Evolutionary conservation across 1,140 invertebrate genomes (phyloP).

Genomic region (Thaumatotibia leucotreta): DNA sequence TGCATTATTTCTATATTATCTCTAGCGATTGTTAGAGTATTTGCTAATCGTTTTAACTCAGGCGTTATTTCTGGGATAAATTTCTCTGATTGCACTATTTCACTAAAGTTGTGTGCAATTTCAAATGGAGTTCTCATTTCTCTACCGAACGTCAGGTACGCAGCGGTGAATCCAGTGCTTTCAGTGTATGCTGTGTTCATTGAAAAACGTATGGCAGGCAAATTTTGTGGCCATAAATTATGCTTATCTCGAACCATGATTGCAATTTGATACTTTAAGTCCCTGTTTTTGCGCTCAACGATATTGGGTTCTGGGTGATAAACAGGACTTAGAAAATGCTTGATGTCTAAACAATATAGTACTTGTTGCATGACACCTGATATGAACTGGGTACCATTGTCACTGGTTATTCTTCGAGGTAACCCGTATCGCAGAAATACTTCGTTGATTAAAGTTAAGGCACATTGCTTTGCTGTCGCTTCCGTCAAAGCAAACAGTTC

Average conservation of each 20-base stretch:
- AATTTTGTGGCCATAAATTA: slow-evolving; percentile 38
- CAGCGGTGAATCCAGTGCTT: slow-evolving; percentile 48
- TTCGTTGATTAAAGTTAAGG: slow-evolving; percentile 29
- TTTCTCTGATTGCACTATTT: slow-evolving; percentile 15
- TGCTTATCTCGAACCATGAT: slow-evolving; percentile 42
- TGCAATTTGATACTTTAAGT: slow-evolving; percentile 45
- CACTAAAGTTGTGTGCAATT: slow-evolving; percentile 14
- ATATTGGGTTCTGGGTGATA: slow-evolving; percentile 46
- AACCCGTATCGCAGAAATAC: slow-evolving; percentile 44
- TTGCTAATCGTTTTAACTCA: slow-evolving; percentile 2
- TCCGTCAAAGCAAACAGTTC: too few relatives aligned
- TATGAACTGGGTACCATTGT: too few relatives aligned
- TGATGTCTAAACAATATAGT: slow-evolving; percentile 24
- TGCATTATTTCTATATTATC: slow-evolving; percentile 10
- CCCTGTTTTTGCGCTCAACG: slow-evolving; percentile 44
- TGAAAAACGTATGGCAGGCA: slow-evolving; percentile 48
- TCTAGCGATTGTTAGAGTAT: neutral
- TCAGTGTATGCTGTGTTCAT: slow-evolving; percentile 46
- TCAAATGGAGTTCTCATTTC: slow-evolving; percentile 24
- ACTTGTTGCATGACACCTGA: slow-evolving; percentile 29
- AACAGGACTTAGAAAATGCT: slow-evolving; percentile 32
- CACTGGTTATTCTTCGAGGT: too few relatives aligned
- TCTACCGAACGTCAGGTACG: slow-evolving; percentile 44
- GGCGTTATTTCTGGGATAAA: slow-evolving; percentile 21
- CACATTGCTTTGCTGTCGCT: slow-evolving; percentile 30